Conservation (phyloP, 2,888 invertebrate genomes). For the Seira ritae region DNA sequence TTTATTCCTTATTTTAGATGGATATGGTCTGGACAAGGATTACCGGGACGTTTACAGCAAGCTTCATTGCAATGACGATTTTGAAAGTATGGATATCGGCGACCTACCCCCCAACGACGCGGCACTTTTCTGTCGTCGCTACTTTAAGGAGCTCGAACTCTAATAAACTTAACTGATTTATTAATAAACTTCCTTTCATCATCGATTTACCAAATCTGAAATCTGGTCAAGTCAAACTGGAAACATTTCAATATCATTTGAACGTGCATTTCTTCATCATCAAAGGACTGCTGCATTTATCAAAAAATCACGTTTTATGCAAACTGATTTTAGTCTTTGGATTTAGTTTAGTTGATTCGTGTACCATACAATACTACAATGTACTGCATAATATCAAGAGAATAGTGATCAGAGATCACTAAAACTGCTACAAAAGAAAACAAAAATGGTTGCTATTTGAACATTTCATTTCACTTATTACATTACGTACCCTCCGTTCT, state of each 20-base stretch:
- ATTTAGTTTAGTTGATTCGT: background rate
- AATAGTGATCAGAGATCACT: background rate
- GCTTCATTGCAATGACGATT: slow-evolving; percentile 83
- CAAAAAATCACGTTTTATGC: background rate
- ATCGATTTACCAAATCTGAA: background rate
- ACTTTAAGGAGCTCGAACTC: slow-evolving; percentile 80
- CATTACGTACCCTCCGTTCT: too few species aligned
- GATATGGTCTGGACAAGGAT: slow-evolving; percentile 89
- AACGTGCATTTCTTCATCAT: background rate
- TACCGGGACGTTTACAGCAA: slow-evolving; percentile 88
- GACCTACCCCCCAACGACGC: slow-evolving; percentile 88
- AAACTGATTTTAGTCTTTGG: background rate
- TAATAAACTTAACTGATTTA: background rate
- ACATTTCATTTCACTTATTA: too few species aligned
- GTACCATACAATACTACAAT: background rate
- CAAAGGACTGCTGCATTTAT: background rate
- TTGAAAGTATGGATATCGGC: slow-evolving; percentile 82
- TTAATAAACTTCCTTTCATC: background rate
- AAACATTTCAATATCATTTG: background rate
- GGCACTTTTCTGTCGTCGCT: slow-evolving; percentile 90
- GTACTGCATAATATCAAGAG: background rate
- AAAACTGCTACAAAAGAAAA: background rate
- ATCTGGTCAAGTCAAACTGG: background rate
- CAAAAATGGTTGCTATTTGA: background rate
- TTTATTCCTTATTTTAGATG: slow-evolving; percentile 67